Percentiles rank a stretch among this genome's conserved stretches.
phyloP scores from a whole-genome alignment of 1,140 invertebrate species.

The Penaeus vannamei region DNA sequence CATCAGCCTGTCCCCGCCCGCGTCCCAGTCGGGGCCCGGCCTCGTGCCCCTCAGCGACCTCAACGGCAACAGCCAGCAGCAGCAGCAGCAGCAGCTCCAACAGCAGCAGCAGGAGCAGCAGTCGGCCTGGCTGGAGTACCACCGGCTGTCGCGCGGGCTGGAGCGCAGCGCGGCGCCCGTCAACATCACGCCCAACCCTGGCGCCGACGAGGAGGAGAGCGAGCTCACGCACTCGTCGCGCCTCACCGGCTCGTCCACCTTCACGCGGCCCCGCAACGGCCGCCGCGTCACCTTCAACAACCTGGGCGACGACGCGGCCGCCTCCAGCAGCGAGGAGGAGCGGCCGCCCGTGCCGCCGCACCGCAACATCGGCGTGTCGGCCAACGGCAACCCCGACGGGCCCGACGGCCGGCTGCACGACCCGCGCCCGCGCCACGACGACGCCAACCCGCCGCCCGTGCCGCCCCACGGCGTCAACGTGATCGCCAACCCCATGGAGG shows the following conservation, averaged over 20 bases:
- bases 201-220: slow-evolving; percentile 72
- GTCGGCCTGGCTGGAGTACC: slow-evolving; percentile 73
- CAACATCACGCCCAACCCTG: slow-evolving; percentile 75
- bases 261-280: slow-evolving; percentile 67
- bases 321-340: slow-evolving; percentile 76
- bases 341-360: slow-evolving; percentile 89
- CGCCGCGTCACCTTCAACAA: slow-evolving; percentile 60
- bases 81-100: slow-evolving; percentile 46
- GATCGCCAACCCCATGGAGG: slow-evolving; percentile 72
- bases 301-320: slow-evolving; percentile 68
- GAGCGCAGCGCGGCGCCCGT: slow-evolving; percentile 33
- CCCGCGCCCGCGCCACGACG: background rate
- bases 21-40: slow-evolving; percentile 63
- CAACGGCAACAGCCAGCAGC: slow-evolving; percentile 65
- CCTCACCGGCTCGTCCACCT: slow-evolving; percentile 67
- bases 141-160: slow-evolving; percentile 61
- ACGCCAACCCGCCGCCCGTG: slow-evolving; percentile 67
- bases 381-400: slow-evolving; percentile 64
- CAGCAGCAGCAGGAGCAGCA: slow-evolving; percentile 67
- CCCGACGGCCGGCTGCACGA: background rate
- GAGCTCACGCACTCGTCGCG: background rate
- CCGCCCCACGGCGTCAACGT: slow-evolving; percentile 72
- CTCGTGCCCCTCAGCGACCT: slow-evolving; percentile 69
- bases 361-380: slow-evolving; percentile 78
- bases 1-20: slow-evolving; percentile 70